A percentile compares a stretch with the other conserved stretches of the same genome.
phyloP scores from a whole-genome alignment of 1,140 invertebrate genomes.

The Drosophila baimaii region DNA sequence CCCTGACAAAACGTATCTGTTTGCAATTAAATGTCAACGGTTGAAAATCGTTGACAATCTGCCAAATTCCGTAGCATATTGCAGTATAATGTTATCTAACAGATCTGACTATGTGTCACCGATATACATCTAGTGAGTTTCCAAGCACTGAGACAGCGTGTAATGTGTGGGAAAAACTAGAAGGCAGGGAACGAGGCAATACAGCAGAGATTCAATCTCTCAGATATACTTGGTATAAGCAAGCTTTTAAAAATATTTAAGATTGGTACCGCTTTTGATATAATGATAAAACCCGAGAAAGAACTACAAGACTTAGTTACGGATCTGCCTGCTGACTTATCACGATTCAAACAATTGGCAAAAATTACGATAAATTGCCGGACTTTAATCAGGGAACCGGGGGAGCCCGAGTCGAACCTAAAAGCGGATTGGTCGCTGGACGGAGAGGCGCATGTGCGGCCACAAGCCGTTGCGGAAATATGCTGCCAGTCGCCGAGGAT shows the following conservation, averaged over 20 bases:
- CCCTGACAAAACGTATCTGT: constrained; percentile 77
- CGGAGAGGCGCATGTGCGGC: constrained; percentile 48
- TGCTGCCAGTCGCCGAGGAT: constrained; percentile 42
- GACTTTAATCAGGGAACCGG: constrained; percentile 64
- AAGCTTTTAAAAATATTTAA: too few relatives aligned
- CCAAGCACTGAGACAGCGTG: constrained; percentile 1
- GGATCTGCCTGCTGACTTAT: constrained; percentile 43
- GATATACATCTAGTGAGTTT: constrained; percentile 16
- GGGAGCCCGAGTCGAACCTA: constrained; percentile 9
- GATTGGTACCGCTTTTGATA: background rate
- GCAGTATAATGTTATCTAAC: constrained; percentile 46
- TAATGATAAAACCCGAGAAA: background rate
- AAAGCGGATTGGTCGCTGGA: constrained; percentile 27
- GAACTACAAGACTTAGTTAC: constrained; percentile 25
- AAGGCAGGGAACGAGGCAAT: too few relatives aligned
- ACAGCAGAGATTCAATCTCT: background rate
- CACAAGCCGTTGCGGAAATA: constrained; percentile 10
- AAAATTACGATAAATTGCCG: constrained; percentile 73
- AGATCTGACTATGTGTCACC: constrained; percentile 29
- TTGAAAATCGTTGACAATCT: constrained; percentile 54
- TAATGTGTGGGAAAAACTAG: constrained; percentile 8
- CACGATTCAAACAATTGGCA: constrained; percentile 68
- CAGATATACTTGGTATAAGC: too few relatives aligned
- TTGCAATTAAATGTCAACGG: constrained; percentile 78
- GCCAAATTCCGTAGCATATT: constrained; percentile 46